phyloP scores from a whole-genome alignment of 2,888 invertebrate species.

The Thecocarcelia acutangulata region DNA sequence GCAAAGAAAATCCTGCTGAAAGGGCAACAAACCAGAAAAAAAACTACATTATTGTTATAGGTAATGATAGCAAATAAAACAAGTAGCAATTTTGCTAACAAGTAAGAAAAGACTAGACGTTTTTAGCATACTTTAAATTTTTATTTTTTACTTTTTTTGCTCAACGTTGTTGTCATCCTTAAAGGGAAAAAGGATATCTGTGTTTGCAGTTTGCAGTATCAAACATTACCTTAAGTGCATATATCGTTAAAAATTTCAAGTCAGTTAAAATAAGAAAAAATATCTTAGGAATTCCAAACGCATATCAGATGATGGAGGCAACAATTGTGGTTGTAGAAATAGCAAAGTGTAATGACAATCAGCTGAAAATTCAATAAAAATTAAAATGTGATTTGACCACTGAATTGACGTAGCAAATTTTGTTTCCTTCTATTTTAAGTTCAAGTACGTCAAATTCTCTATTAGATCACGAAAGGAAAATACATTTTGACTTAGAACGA shows the following conservation, averaged over 20 bases:
- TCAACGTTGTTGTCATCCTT: conserved; percentile 12
- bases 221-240: conserved; percentile 51
- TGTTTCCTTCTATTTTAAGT: too few species aligned
- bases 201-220: conserved; percentile 10
- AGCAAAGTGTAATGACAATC: background rate
- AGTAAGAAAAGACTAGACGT: conserved; percentile 33
- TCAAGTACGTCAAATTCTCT: too few species aligned
- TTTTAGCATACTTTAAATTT: conserved; percentile 10
- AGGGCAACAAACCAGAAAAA: conserved; percentile 27
- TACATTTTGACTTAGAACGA: too few species aligned
- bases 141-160: background rate
- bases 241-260: conserved; percentile 31
- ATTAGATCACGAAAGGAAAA: too few species aligned
- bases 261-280: conserved; percentile 28
- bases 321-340: background rate
- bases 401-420: too few species aligned
- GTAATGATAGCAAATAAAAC: conserved; percentile 50
- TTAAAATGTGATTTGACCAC: too few species aligned
- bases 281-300: conserved; percentile 26
- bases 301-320: background rate
- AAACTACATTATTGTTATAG: conserved; percentile 61
- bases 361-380: too few species aligned
- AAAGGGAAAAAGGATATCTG: conserved; percentile 9
- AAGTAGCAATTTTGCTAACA: conserved; percentile 38
- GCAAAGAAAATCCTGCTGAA: conserved; percentile 37